Conservation (phyloP, 2,113 vertebrate species). For the Chrysemys picta region DNA sequence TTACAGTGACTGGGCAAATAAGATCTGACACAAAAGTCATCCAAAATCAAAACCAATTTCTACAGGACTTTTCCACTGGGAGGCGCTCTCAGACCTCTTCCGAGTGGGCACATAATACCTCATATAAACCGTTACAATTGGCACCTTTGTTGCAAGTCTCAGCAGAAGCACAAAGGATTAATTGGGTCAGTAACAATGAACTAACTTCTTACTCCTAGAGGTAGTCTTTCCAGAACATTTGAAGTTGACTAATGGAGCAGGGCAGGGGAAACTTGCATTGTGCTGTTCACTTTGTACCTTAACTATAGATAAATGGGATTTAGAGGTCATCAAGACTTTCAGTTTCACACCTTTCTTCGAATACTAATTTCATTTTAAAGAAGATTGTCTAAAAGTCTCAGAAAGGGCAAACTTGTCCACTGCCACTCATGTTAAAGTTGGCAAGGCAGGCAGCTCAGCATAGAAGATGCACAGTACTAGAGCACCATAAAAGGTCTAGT, state of each 20-base stretch:
- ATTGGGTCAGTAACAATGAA: background rate
- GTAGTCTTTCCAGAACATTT: background rate
- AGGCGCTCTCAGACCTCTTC: background rate
- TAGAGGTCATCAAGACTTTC: background rate
- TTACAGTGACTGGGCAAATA: background rate
- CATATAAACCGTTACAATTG: background rate
- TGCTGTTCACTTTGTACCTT: background rate
- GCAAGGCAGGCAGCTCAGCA: background rate
- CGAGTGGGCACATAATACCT: background rate
- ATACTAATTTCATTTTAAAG: background rate
- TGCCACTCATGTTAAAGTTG: fast-evolving
- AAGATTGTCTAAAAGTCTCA: background rate
- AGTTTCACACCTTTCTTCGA: background rate
- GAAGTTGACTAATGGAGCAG: background rate
- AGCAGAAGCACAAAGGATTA: background rate
- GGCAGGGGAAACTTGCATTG: background rate
- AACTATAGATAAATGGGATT: background rate
- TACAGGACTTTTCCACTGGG: background rate
- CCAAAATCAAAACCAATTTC: background rate
- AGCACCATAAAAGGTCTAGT: background rate
- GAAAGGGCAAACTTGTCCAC: background rate
- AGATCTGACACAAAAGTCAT: background rate
- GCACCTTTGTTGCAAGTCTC: background rate
- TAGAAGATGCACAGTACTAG: background rate
- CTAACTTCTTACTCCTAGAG: background rate